Percentiles rank a stretch among this genome's conserved stretches.
These are phyloP conservation scores for Pomatorhinus ruficollis DNA, from an alignment of 2,113 vertebrate genomes.

Conservation along the genomic window DNA sequence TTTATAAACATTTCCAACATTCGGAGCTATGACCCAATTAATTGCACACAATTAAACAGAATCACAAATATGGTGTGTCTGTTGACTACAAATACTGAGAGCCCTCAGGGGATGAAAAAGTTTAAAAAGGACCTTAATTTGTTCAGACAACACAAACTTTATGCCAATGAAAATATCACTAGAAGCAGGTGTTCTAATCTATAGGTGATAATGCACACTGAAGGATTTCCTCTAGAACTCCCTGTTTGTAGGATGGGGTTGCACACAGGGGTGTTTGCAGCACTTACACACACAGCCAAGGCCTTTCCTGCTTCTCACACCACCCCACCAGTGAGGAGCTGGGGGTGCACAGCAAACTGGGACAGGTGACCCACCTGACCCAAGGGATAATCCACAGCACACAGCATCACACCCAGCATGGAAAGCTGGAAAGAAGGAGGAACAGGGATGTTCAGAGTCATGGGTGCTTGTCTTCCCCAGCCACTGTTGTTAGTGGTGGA, in stretches of 20 bases:
- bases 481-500: accelerated
- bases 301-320: not conserved
- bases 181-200: not conserved
- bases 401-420: not conserved
- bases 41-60: not conserved
- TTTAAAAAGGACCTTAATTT: not conserved
- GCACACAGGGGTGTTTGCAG: not conserved
- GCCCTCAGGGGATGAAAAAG: not conserved
- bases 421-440: not conserved
- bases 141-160: not conserved
- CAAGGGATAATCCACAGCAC: accelerated
- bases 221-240: not conserved
- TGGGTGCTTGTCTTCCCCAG: not conserved
- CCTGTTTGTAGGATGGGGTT: not conserved
- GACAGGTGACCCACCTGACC: not conserved
- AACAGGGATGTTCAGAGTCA: no score
- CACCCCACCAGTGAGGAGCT: not conserved
- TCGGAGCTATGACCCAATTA: not conserved
- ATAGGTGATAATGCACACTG: not conserved
- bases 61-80: not conserved
- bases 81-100: not conserved
- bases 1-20: not conserved
- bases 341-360: not conserved
- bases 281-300: not conserved
- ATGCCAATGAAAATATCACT: not conserved